Base-by-base conservation (phyloP, 2,797 vertebrate species). In the Coccyzus lansbergi region DNA sequence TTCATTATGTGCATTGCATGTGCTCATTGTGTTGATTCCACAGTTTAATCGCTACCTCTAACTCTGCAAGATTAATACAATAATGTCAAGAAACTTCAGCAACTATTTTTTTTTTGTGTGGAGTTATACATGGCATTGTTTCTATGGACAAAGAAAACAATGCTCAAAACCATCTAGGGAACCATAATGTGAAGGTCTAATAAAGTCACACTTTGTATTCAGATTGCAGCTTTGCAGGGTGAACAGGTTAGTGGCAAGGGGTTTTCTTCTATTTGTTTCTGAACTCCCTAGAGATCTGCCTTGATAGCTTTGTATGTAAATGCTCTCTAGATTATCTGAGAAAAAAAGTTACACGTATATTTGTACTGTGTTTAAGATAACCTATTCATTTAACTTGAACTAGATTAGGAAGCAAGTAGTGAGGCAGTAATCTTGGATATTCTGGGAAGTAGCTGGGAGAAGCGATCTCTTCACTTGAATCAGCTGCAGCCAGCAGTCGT, bases 231-330 rank as follows among this genome's bases (percentile, higher is more conserved):
- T 92, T 95, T 94, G 65, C 58, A 67, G 93, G 38, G 51, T 91
- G 85, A 90, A 42, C 92, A 94, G 83, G 89, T 96, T 93, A 83
- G 65, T 88, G 65, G 85, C 69, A 58, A 85, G 49, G 53, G 85
- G 60, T 60, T 85, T 51, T 77, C 60, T 83, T 83, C 46, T 79
- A 29, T 65, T 88, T 93, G 71, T 95, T 70, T 90, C 78, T 76
- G 53, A 24, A 44, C 26, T 75, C 60, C 44, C 40, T 71, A 56
- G 60, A 83, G 60, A 38, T 80, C 84, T 89, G 33, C 62, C 44
- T 44, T 3, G 18, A 26, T 92, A 72, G 65, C 10, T 83, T 48
- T 28, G 21, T 70, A 29, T 52, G 51, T 67, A 76, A 59, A 60
- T 52, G 56, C 14, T 92, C 56, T 90, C 28, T 70, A 82, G 62